Evolutionary conservation across 2,797 vertebrate species (phyloP).

Genomic region (Fringilla coelebs): DNA sequence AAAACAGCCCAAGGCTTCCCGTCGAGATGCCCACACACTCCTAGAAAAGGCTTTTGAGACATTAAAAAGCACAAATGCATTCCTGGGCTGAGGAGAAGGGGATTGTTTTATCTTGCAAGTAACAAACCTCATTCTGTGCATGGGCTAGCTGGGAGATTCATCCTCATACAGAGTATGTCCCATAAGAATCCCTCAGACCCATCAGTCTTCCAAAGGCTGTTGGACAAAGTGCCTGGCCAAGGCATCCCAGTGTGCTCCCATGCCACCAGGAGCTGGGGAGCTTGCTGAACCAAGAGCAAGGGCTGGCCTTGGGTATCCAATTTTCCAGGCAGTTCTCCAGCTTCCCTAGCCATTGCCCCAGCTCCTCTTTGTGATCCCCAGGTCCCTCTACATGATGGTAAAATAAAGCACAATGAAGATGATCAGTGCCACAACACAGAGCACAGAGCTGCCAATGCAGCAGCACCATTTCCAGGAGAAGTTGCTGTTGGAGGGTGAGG

Average conservation of each 20-base stretch:
- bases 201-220: neutral
- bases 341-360: neutral
- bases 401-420: neutral
- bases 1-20: neutral
- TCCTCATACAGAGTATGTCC: neutral
- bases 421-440: neutral
- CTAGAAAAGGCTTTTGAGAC: neutral
- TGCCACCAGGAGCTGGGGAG: neutral
- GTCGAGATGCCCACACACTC: fast-evolving
- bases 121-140: neutral
- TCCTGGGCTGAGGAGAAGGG: neutral
- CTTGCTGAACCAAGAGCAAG: fast-evolving
- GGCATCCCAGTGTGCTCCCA: neutral
- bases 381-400: fast-evolving
- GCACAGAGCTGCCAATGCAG: neutral
- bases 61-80: neutral
- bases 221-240: neutral
- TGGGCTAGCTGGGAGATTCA: neutral
- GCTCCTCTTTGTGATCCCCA: fast-evolving
- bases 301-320: neutral
- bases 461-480: neutral
- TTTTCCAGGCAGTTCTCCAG: neutral
- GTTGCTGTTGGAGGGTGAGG: neutral
- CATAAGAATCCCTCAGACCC: neutral
- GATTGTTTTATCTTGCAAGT: neutral